Conservation (phyloP, 2,888 invertebrate genomes). For the Cryptocephalus primarius region DNA sequence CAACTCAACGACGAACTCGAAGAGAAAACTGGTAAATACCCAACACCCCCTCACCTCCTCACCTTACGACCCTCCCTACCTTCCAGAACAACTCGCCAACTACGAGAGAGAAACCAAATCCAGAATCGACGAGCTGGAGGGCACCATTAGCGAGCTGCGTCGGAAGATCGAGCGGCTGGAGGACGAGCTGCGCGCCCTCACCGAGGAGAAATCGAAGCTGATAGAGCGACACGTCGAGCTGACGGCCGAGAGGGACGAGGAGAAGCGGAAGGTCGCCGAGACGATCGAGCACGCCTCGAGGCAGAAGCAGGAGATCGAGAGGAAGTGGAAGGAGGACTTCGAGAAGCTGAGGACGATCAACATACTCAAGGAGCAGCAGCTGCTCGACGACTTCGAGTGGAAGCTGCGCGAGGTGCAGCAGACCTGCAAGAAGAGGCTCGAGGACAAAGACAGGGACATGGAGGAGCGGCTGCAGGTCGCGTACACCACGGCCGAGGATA, state of each 20-base stretch:
- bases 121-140: slow-evolving; percentile 38
- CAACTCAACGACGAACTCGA: slow-evolving; percentile 48
- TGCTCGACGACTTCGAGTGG: slow-evolving; percentile 76
- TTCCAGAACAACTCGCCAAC: slow-evolving; percentile 24
- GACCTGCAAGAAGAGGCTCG: slow-evolving; percentile 50
- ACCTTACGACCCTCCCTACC: neutral
- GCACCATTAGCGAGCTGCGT: slow-evolving; percentile 38
- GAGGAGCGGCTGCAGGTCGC: slow-evolving; percentile 42
- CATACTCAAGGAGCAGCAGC: slow-evolving; percentile 58
- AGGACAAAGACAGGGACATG: slow-evolving; percentile 49
- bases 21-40: slow-evolving; percentile 43
- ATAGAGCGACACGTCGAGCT: slow-evolving; percentile 32
- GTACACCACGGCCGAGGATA: slow-evolving; percentile 31
- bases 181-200: slow-evolving; percentile 37
- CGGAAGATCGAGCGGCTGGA: slow-evolving; percentile 42
- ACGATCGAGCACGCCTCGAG: slow-evolving; percentile 50
- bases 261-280: slow-evolving; percentile 44
- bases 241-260: slow-evolving; percentile 36
- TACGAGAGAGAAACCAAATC: slow-evolving; percentile 30
- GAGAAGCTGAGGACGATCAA: slow-evolving; percentile 56
- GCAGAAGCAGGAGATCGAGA: slow-evolving; percentile 46
- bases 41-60: neutral
- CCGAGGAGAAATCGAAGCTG: slow-evolving; percentile 39
- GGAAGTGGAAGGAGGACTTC: slow-evolving; percentile 56
- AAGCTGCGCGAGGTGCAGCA: slow-evolving; percentile 67